Evolutionary conservation across 2,113 vertebrate genomes (phyloP).

Genomic region (Hypanus sabinus): DNA sequence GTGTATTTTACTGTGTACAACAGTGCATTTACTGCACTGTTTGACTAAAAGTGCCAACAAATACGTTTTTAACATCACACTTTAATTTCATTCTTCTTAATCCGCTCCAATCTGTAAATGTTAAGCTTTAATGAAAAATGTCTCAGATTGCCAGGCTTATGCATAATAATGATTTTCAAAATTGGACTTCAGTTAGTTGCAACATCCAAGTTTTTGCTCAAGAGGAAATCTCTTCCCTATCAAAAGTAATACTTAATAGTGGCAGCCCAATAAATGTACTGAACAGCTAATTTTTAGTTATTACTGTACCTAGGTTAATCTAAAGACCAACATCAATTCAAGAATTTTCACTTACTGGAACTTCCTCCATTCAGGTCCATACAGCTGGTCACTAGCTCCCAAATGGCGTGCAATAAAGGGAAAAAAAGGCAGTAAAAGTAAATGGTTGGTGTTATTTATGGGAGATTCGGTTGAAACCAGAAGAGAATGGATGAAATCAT

Average conservation of each 20-base stretch:
- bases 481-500: slow-evolving; percentile 23
- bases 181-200: neutral
- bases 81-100: neutral
- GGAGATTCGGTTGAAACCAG: neutral
- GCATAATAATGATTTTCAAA: neutral
- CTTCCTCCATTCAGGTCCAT: neutral
- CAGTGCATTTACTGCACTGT: too few relatives aligned
- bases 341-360: neutral
- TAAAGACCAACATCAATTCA: too few relatives aligned
- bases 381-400: too few relatives aligned
- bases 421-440: neutral
- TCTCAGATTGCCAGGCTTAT: neutral
- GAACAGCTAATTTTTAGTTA: neutral
- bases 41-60: neutral
- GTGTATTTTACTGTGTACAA: too few relatives aligned
- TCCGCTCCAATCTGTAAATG: neutral
- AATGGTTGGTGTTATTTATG: neutral
- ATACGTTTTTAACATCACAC: neutral
- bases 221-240: neutral
- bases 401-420: neutral
- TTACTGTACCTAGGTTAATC: neutral
- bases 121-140: neutral
- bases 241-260: neutral
- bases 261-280: neutral
- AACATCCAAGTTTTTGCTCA: neutral